These are phyloP conservation scores for Crioceris asparagi DNA, from an alignment of 2,888 invertebrate species.

Conservation along the genomic window DNA sequence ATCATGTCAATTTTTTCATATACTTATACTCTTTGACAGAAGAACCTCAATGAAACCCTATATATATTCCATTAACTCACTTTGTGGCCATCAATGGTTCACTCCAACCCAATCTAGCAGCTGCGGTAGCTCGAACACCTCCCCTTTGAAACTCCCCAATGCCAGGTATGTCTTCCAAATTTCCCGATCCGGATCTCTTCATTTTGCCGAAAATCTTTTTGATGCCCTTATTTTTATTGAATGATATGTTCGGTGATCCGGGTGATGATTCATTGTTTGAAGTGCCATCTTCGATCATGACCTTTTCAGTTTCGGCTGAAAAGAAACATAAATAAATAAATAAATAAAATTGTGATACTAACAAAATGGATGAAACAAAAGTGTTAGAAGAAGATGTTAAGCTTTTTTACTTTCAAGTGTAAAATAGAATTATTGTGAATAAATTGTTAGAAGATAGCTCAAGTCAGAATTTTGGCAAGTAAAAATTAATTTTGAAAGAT, in stretches of 20 bases:
- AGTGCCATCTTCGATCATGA: slow-evolving; percentile 38
- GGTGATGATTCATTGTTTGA: slow-evolving; percentile 20
- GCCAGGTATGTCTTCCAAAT: slow-evolving; percentile 51
- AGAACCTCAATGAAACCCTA: background rate
- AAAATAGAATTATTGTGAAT: no score
- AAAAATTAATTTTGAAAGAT: no score
- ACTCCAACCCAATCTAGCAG: slow-evolving; percentile 56
- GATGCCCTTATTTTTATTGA: slow-evolving; percentile 48
- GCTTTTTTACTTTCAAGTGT: no score
- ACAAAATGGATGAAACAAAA: background rate
- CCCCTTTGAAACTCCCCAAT: slow-evolving; percentile 58
- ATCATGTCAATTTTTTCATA: no score
- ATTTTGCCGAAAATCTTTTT: slow-evolving; percentile 58
- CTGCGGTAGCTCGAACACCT: slow-evolving; percentile 62
- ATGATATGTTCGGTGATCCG: slow-evolving; percentile 36
- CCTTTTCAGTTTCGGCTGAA: slow-evolving; percentile 53
- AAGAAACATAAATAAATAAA: slow-evolving; percentile 6
- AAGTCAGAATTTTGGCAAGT: no score
- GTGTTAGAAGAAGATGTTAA: no score
- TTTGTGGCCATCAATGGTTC: slow-evolving; percentile 31
- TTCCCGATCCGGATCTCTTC: slow-evolving; percentile 59
- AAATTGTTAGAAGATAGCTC: no score
- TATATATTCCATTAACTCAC: slow-evolving; percentile 24
- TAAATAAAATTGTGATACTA: no score
- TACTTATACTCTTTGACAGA: background rate